These are phyloP conservation scores for Anastrepha obliqua DNA, from an alignment of 1,140 invertebrate genomes.

Conservation along the genomic window DNA sequence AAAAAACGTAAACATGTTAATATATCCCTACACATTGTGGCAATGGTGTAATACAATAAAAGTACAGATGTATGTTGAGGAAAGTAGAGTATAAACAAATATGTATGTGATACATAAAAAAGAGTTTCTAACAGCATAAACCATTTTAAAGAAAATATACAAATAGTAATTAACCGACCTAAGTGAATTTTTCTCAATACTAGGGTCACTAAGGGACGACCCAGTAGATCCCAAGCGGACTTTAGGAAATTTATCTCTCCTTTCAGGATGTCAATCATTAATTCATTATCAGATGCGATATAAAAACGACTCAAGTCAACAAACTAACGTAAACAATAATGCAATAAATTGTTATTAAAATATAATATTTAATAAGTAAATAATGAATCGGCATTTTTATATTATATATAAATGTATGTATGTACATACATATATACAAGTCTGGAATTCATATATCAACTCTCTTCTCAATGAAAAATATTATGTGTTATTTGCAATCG, in stretches of 20 bases:
- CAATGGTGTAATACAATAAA: neutral
- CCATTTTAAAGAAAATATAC: constrained; percentile 32
- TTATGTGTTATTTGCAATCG: too few species aligned
- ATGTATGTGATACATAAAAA: constrained; percentile 34
- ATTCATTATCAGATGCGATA: constrained; percentile 96
- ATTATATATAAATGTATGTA: neutral
- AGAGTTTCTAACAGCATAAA: neutral
- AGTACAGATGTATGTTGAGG: constrained; percentile 13
- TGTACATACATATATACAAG: neutral
- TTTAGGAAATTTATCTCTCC: constrained; percentile 97
- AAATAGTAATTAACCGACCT: constrained; percentile 81
- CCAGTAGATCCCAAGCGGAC: constrained; percentile 95
- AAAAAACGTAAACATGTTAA: constrained; percentile 9
- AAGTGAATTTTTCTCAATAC: constrained; percentile 91
- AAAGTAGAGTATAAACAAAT: constrained; percentile 37
- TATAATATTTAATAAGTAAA: constrained; percentile 38
- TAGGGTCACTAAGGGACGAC: constrained; percentile 91
- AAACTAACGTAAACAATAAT: constrained; percentile 81
- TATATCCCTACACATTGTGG: constrained; percentile 1
- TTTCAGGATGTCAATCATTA: constrained; percentile 98
- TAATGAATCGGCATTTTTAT: constrained; percentile 26
- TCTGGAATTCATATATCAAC: too few species aligned
- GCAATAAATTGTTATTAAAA: constrained; percentile 54
- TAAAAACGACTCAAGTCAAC: constrained; percentile 97
- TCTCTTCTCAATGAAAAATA: too few species aligned